Conservation (phyloP, 1,140 invertebrate genomes). For the Eupristina koningsbergeri region DNA sequence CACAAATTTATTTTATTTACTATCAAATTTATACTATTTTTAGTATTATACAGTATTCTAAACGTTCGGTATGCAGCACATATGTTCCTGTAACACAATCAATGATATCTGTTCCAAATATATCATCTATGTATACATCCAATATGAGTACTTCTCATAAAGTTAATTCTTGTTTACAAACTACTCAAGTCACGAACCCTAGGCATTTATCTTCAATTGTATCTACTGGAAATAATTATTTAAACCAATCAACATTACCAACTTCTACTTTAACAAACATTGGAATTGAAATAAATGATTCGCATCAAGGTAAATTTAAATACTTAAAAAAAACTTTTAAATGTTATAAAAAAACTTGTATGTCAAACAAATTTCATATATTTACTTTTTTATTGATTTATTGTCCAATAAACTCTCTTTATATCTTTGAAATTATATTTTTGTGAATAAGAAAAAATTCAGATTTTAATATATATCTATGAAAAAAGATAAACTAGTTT, state of each 20-base stretch:
- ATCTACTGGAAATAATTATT: constrained; percentile 60
- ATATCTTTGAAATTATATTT: too few species aligned
- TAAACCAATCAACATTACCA: constrained; percentile 53
- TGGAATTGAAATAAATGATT: constrained; percentile 66
- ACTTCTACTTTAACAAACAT: constrained; percentile 59
- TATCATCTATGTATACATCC: background rate
- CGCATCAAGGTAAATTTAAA: constrained; percentile 61
- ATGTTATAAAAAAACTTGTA: too few species aligned
- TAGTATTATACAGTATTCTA: constrained; percentile 25
- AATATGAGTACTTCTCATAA: constrained; percentile 57
- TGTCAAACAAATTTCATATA: too few species aligned
- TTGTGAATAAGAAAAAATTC: too few species aligned
- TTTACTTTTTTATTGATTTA: too few species aligned
- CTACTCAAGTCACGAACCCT: constrained; percentile 56
- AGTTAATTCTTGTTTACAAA: constrained; percentile 58
- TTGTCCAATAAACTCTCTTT: too few species aligned
- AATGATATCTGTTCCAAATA: background rate
- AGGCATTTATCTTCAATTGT: constrained; percentile 55
- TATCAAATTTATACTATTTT: background rate
- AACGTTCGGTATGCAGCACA: background rate
- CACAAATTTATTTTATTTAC: too few species aligned
- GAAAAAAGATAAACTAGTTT: too few species aligned
- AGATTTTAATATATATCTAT: too few species aligned
- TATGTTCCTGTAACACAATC: constrained; percentile 21
- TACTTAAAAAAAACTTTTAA: background rate